phyloP scores from a whole-genome alignment of 2,888 invertebrate genomes.

The Corythucha ciliata region DNA sequence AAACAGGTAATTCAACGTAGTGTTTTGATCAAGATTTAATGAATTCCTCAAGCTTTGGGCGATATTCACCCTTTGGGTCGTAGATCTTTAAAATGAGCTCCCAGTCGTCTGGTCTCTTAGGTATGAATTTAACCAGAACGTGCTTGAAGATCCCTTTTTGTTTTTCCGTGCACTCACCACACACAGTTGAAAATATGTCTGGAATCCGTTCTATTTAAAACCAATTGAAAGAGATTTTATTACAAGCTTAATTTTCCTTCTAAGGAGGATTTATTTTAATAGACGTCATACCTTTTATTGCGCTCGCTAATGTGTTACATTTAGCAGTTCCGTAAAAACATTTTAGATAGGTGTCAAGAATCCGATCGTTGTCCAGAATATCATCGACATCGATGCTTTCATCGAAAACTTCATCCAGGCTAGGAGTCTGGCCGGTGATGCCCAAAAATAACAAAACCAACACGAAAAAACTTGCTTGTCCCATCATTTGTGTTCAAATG shows the following conservation, averaged over 20 bases:
- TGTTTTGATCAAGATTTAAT: background rate
- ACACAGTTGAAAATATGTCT: constrained; percentile 24
- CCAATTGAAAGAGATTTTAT: background rate
- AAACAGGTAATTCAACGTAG: no score
- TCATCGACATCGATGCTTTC: constrained; percentile 24
- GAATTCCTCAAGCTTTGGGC: background rate
- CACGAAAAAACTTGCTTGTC: no score
- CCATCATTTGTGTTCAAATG: no score
- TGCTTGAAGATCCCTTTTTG: constrained; percentile 22
- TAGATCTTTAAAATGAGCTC: constrained; percentile 22
- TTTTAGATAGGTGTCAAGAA: constrained; percentile 20
- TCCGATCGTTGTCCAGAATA: constrained; percentile 23
- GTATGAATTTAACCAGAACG: constrained; percentile 22
- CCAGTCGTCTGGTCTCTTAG: constrained; percentile 24
- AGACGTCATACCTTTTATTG: constrained; percentile 17
- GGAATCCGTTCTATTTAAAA: constrained; percentile 20
- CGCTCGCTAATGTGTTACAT: constrained; percentile 14
- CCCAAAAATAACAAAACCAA: no score
- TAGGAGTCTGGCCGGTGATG: no score
- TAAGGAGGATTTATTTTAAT: background rate
- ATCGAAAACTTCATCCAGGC: no score
- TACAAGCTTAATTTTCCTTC: background rate
- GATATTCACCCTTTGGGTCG: constrained; percentile 19
- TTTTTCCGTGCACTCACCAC: constrained; percentile 20
- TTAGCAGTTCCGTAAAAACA: constrained; percentile 20